phyloP scores from a whole-genome alignment of 1,140 invertebrate species.

The Drosophila novamexicana region DNA sequence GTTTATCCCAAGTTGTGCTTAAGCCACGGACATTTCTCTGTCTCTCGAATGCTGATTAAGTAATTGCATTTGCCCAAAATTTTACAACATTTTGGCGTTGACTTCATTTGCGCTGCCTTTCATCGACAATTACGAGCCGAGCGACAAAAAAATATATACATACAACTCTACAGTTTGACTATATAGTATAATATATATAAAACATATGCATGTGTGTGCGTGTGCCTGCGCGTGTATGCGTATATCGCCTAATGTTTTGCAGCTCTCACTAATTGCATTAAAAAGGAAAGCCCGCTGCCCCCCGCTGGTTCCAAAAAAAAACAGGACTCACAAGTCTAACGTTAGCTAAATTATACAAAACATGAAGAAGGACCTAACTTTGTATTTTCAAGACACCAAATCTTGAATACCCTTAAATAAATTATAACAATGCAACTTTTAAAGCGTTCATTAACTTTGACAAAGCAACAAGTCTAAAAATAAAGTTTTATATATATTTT shows the following conservation, averaged over 20 bases:
- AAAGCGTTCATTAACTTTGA: too few relatives aligned
- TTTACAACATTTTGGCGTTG: conserved; percentile 79
- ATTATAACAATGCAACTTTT: too few relatives aligned
- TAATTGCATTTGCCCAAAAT: conserved; percentile 78
- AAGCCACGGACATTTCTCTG: conserved; percentile 38
- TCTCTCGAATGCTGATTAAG: conserved; percentile 73
- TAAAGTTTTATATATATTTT: too few relatives aligned
- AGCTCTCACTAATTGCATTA: conserved; percentile 77
- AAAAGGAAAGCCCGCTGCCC: conserved; percentile 56
- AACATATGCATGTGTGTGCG: conserved; percentile 17
- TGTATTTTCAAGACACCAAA: not conserved
- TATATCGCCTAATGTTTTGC: conserved; percentile 72
- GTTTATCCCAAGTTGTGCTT: conserved; percentile 22
- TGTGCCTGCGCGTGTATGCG: conserved; percentile 40
- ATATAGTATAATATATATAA: conserved; percentile 10
- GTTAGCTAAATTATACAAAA: conserved; percentile 73
- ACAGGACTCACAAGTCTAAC: conserved; percentile 50
- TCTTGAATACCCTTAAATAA: conserved; percentile 15
- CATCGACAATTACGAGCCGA: conserved; percentile 68
- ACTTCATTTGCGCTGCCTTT: conserved; percentile 79
- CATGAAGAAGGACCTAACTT: conserved; percentile 37
- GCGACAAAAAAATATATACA: conserved; percentile 41
- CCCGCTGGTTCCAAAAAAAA: not conserved
- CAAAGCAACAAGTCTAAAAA: too few relatives aligned
- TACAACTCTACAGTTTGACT: conserved; percentile 11